A percentile compares a stretch with the other conserved stretches of the same genome.
phyloP scores from a whole-genome alignment of 2,113 vertebrate species.

The Sapayoa aenigma region DNA sequence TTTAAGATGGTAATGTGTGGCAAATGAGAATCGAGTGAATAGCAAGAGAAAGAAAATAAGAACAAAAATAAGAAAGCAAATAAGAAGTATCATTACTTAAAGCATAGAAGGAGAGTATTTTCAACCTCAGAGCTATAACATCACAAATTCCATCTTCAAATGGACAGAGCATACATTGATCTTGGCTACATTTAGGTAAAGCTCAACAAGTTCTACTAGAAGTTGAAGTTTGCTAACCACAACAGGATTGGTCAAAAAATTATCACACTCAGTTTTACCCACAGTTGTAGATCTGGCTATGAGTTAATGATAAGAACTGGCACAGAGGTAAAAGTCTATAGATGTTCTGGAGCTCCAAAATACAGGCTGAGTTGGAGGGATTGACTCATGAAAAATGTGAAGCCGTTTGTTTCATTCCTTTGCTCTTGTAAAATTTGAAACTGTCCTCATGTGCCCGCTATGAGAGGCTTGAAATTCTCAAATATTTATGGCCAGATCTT shows the following conservation, averaged over 20 bases:
- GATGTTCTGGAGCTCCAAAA: not conserved
- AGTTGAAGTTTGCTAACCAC: not conserved
- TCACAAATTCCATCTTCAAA: not conserved
- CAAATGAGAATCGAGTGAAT: not conserved
- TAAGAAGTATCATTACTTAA: not conserved
- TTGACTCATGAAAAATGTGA: constrained; percentile 6
- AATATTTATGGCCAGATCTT: constrained; percentile 23
- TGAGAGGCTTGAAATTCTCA: not conserved
- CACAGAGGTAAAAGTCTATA: not conserved
- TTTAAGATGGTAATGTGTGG: not conserved
- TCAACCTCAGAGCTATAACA: not conserved
- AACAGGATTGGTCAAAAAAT: not conserved
- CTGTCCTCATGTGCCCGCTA: not conserved
- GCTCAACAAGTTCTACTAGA: not conserved
- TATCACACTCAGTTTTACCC: not conserved
- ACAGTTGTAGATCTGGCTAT: not conserved
- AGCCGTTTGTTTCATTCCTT: not conserved
- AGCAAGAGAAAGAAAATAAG: not conserved
- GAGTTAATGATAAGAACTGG: not conserved
- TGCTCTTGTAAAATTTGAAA: constrained; percentile 20
- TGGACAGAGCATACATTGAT: not conserved
- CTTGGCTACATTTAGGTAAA: not conserved
- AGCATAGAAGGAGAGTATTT: not conserved
- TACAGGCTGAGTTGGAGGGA: not conserved
- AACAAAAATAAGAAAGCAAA: not conserved